Evolutionary conservation across 2,888 invertebrate species (phyloP).

Genomic region (Ophion obscuratus): DNA sequence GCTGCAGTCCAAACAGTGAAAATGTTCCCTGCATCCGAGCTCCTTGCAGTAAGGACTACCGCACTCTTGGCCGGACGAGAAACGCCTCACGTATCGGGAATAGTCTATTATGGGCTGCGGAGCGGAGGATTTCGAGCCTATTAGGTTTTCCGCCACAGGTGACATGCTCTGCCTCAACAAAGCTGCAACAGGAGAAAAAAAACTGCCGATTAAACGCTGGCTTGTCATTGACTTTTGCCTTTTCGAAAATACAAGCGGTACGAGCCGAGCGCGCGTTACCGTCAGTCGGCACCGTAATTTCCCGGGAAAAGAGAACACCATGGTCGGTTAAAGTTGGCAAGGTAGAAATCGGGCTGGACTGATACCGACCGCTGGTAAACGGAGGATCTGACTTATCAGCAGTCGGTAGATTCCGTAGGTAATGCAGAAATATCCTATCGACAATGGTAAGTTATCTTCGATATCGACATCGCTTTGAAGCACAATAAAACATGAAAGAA

Average conservation of each 20-base stretch:
- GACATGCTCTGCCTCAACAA: conserved; percentile 86
- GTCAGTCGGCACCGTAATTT: neutral
- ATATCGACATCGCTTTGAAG: neutral
- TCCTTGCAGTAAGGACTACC: conserved; percentile 94
- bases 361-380: neutral
- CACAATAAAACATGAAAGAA: neutral
- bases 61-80: conserved; percentile 92
- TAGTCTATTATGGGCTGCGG: conserved; percentile 92
- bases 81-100: conserved; percentile 95
- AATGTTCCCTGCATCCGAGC: conserved; percentile 96
- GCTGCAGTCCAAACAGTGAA: conserved; percentile 94
- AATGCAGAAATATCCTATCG: neutral
- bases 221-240: neutral
- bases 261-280: neutral
- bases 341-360: neutral
- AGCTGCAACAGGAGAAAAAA: conserved; percentile 82
- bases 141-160: conserved; percentile 80
- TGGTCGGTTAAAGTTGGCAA: neutral
- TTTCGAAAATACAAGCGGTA: neutral
- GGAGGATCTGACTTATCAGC: neutral
- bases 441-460: neutral
- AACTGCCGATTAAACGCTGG: neutral
- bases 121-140: conserved; percentile 84
- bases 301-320: too few relatives aligned
- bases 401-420: neutral